phyloP scores from a whole-genome alignment of 2,113 vertebrate genomes.

The Machaerirhynchus nigripectus region DNA sequence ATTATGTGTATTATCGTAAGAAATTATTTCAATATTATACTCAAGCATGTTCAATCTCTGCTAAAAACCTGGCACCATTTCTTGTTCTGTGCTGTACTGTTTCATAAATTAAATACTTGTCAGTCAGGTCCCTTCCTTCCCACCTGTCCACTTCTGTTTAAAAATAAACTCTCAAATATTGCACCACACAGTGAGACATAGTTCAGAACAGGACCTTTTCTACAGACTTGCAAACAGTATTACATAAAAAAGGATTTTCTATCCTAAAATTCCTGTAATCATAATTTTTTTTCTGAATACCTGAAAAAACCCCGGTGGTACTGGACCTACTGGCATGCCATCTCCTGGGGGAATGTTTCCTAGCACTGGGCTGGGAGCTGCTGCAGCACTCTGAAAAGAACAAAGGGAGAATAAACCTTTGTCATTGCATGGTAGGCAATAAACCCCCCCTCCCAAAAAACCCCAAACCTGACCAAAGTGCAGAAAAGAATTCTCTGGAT shows the following conservation, averaged over 20 bases:
- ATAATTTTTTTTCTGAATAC: conserved; percentile 80
- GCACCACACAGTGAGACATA: conserved; percentile 17
- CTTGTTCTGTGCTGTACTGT: background rate
- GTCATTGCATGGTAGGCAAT: conserved; percentile 77
- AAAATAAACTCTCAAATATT: background rate
- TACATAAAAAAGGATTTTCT: conserved; percentile 49
- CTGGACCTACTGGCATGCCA: conserved; percentile 95
- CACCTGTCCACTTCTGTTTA: background rate
- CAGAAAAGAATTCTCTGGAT: conserved; percentile 21
- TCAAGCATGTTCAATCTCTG: background rate
- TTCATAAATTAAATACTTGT: background rate
- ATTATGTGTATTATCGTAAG: background rate
- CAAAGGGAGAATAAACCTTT: conserved; percentile 78
- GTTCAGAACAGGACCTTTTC: conserved; percentile 48
- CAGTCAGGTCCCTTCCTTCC: background rate
- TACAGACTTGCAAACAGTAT: conserved; percentile 38
- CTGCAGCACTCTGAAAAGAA: conserved; percentile 92
- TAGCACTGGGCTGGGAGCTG: conserved; percentile 93
- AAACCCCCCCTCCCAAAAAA: background rate
- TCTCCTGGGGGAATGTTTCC: conserved; percentile 97
- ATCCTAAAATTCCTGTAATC: conserved; percentile 68
- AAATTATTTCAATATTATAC: background rate
- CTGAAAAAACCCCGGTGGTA: conserved; percentile 98
- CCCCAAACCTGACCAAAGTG: conserved; percentile 33
- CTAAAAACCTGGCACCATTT: background rate